phyloP scores from a whole-genome alignment of 1,140 invertebrate species.

The Drosophila bocqueti region DNA sequence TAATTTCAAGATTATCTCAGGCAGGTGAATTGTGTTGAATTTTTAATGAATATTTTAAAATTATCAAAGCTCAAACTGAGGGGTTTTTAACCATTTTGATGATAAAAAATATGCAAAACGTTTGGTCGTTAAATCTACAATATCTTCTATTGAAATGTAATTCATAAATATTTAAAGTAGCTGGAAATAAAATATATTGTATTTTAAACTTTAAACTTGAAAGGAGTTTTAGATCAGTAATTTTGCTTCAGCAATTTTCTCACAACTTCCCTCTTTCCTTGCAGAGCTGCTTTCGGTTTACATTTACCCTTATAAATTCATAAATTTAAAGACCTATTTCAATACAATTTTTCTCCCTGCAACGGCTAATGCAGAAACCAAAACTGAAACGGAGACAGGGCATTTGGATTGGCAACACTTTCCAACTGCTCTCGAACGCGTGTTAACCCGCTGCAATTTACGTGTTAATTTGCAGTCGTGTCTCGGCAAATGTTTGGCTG shows the following conservation, averaged over 20 bases:
- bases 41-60: too few relatives aligned
- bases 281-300: background rate
- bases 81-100: too few relatives aligned
- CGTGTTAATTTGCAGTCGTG: slow-evolving; percentile 81
- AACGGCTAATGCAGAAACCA: background rate
- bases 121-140: background rate
- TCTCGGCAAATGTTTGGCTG: slow-evolving; percentile 58
- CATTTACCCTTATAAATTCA: background rate
- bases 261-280: too few relatives aligned
- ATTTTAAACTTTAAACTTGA: too few relatives aligned
- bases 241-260: too few relatives aligned
- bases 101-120: background rate
- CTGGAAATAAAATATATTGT: too few relatives aligned
- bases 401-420: slow-evolving; percentile 50
- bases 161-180: background rate
- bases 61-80: background rate
- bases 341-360: slow-evolving; percentile 16
- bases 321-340: background rate
- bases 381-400: slow-evolving; percentile 21
- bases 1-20: background rate
- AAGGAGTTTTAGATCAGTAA: too few relatives aligned
- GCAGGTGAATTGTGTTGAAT: background rate
- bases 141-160: background rate
- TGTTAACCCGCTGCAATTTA: slow-evolving; percentile 79
- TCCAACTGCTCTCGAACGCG: slow-evolving; percentile 57